These are phyloP conservation scores for Drusus annulatus DNA, from an alignment of 1,140 invertebrate species.

Conservation along the genomic window DNA sequence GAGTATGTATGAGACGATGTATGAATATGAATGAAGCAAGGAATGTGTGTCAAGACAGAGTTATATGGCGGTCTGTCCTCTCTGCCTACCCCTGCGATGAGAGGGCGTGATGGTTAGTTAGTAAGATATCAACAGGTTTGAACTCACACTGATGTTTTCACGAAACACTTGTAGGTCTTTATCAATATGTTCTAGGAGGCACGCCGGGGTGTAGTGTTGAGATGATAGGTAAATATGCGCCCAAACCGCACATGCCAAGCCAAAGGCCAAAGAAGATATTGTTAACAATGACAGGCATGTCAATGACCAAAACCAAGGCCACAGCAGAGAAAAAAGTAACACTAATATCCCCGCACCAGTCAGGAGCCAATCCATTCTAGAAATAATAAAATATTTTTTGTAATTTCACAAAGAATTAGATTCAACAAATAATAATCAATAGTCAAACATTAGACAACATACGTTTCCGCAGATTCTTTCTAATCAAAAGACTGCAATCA, in stretches of 20 bases:
- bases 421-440: slow-evolving; percentile 38
- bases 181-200: slow-evolving; percentile 67
- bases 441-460: slow-evolving; percentile 38
- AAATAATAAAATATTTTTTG: slow-evolving; percentile 13
- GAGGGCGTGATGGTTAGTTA: no score
- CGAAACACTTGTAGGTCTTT: slow-evolving; percentile 66
- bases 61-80: no score
- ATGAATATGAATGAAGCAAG: no score
- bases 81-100: no score
- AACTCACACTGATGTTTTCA: slow-evolving; percentile 63
- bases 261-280: slow-evolving; percentile 47
- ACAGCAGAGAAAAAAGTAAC: slow-evolving; percentile 48
- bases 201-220: slow-evolving; percentile 67
- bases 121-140: slow-evolving; percentile 33
- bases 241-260: slow-evolving; percentile 60
- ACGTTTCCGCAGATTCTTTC: slow-evolving; percentile 23
- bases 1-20: no score
- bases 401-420: neutral
- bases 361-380: slow-evolving; percentile 51
- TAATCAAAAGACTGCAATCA: neutral
- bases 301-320: slow-evolving; percentile 53
- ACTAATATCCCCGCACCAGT: slow-evolving; percentile 48
- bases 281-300: slow-evolving; percentile 45
- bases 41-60: no score
- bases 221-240: slow-evolving; percentile 68